A percentile compares a stretch with the other conserved stretches of the same genome.
These are phyloP conservation scores for Gorilla gorilla DNA, from an alignment of 2,113 vertebrate species.

Conservation along the genomic window DNA sequence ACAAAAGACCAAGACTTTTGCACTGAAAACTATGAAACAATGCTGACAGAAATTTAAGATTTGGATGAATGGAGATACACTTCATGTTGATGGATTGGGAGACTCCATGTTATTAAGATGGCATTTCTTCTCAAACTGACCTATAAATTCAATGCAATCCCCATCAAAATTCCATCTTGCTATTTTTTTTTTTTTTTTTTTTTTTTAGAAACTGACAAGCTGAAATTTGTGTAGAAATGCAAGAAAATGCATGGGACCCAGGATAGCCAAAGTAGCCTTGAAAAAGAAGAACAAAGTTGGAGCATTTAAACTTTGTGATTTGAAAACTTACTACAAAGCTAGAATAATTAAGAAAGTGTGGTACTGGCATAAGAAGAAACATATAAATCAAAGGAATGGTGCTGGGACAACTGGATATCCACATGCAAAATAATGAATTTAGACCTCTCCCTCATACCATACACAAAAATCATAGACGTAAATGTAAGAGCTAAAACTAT, in stretches of 20 bases:
- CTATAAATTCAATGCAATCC: background rate
- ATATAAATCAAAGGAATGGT: background rate
- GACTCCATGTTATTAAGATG: background rate
- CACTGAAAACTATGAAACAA: background rate
- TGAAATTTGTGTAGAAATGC: conserved; percentile 15
- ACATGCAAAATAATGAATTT: background rate
- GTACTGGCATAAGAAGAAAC: background rate
- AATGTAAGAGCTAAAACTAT: background rate
- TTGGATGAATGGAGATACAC: conserved; percentile 30
- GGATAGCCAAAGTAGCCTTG: background rate
- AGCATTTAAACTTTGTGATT: background rate
- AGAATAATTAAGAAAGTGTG: background rate
- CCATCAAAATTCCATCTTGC: background rate
- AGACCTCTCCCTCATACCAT: background rate
- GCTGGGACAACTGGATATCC: background rate
- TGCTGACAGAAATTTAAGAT: conserved; percentile 19
- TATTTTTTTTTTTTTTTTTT: background rate
- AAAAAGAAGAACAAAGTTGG: background rate
- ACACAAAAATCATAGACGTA: background rate
- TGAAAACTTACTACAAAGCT: conserved; percentile 29
- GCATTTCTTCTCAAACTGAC: background rate
- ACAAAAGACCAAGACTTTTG: conserved; percentile 27
- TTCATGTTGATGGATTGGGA: background rate
- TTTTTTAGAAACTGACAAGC: background rate
- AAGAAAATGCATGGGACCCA: background rate